Conservation (phyloP, 2,888 invertebrate genomes). For the Catocala fraxini region DNA sequence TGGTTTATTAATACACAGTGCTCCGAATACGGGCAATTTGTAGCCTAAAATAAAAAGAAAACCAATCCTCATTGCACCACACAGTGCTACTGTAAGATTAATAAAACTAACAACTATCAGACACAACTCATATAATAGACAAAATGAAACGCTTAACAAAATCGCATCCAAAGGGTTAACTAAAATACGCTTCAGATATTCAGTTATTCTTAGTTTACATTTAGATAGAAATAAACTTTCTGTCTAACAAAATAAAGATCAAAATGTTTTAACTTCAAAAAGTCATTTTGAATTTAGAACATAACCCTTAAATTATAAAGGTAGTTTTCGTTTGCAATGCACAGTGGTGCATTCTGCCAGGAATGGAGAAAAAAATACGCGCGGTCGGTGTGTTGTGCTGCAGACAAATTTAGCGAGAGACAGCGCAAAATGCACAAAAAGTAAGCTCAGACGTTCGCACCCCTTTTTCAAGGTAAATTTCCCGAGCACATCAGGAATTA, state of each 20-base stretch:
- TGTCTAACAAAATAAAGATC: conserved; percentile 43
- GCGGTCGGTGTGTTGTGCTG: conserved; percentile 51
- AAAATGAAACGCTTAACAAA: conserved; percentile 67
- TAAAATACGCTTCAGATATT: conserved; percentile 52
- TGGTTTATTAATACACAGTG: conserved; percentile 47
- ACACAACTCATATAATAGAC: conserved; percentile 60
- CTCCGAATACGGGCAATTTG: conserved; percentile 37
- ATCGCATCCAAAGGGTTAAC: conserved; percentile 63
- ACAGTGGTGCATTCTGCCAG: conserved; percentile 58
- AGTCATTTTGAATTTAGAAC: conserved; percentile 42
- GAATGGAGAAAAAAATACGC: conserved; percentile 50
- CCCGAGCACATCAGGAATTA: conserved; percentile 57
- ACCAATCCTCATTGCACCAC: conserved; percentile 16
- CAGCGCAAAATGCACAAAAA: conserved; percentile 63
- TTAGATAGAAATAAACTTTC: conserved; percentile 48
- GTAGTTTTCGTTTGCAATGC: conserved; percentile 56
- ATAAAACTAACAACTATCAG: conserved; percentile 49
- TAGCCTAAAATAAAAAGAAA: conserved; percentile 40
- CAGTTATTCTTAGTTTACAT: conserved; percentile 42
- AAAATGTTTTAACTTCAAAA: conserved; percentile 32
- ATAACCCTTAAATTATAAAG: conserved; percentile 53
- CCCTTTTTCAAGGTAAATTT: conserved; percentile 67
- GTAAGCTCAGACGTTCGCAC: conserved; percentile 62
- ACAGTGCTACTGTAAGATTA: conserved; percentile 12
- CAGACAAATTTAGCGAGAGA: conserved; percentile 79